A percentile compares a stretch with the other conserved stretches of the same genome.
Conservation (phyloP, 1,140 invertebrate genomes). For the Tyrophagus putrescentiae region DNA sequence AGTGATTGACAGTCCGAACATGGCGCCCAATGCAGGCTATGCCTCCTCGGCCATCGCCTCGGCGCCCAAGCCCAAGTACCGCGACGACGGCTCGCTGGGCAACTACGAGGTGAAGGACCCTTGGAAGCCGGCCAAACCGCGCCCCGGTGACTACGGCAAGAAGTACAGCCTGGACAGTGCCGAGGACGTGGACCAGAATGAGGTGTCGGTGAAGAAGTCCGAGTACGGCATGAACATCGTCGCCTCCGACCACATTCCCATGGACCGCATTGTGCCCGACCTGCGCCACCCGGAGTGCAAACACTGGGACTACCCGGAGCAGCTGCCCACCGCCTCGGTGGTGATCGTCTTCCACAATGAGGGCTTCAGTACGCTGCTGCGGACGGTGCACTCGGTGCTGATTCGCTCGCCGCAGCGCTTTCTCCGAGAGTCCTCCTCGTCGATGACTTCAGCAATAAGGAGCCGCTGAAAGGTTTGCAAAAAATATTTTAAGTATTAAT, state of each 20-base stretch:
- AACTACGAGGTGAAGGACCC: neutral
- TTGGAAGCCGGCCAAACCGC: neutral
- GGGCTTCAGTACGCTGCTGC: conserved; percentile 80
- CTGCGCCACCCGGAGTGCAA: conserved; percentile 58
- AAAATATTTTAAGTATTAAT: neutral
- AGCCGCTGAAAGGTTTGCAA: conserved; percentile 18
- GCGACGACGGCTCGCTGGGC: neutral
- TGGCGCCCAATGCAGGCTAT: neutral
- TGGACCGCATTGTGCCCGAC: conserved; percentile 66
- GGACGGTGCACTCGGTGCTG: conserved; percentile 92
- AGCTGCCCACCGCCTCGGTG: conserved; percentile 76
- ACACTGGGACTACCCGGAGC: conserved; percentile 84
- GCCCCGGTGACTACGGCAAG: conserved; percentile 22
- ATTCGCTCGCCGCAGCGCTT: conserved; percentile 76
- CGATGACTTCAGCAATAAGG: conserved; percentile 93
- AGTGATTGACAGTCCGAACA: conserved; percentile 6
- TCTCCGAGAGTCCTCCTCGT: conserved; percentile 86
- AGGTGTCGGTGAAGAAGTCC: conserved; percentile 48
- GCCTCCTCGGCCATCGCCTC: neutral
- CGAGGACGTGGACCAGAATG: conserved; percentile 8
- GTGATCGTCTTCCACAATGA: conserved; percentile 99
- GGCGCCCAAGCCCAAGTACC: neutral
- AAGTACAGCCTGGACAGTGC: neutral
- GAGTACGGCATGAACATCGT: conserved; percentile 96
- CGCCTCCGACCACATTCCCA: conserved; percentile 80